These are phyloP conservation scores for Biston stratarius DNA, from an alignment of 2,888 invertebrate genomes.

Conservation along the genomic window DNA sequence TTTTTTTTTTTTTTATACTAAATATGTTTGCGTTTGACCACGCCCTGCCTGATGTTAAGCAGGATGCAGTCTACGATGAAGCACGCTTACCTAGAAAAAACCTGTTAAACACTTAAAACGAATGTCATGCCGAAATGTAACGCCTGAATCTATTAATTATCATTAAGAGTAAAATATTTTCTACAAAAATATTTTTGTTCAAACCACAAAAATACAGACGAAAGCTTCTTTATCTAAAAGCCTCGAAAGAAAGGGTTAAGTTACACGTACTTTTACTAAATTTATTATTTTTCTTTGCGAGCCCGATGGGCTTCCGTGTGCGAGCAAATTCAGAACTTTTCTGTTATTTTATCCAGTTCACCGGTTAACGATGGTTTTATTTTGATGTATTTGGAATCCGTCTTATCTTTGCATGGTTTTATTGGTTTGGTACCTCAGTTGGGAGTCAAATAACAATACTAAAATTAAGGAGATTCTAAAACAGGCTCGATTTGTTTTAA, in stretches of 20 bases:
- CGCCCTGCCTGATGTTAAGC: too few species aligned
- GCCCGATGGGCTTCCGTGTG: conserved; percentile 4
- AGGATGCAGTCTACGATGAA: too few species aligned
- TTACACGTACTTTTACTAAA: conserved; percentile 23
- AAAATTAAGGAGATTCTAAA: not conserved
- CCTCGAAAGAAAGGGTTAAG: conserved; percentile 19
- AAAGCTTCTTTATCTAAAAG: conserved; percentile 10
- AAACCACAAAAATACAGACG: conserved; percentile 14
- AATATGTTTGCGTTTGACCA: too few species aligned
- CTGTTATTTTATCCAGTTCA: conserved; percentile 12
- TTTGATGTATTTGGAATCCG: not conserved
- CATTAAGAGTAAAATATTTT: not conserved
- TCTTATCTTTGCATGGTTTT: not conserved
- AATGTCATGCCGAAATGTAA: too few species aligned
- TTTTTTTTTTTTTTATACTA: too few species aligned
- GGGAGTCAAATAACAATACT: not conserved
- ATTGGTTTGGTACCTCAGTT: not conserved
- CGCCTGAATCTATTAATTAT: too few species aligned
- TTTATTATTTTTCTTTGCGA: conserved; percentile 19
- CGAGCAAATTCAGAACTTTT: conserved; percentile 9
- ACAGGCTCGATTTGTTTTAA: not conserved
- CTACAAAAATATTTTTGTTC: not conserved
- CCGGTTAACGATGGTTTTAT: not conserved
- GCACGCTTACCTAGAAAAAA: too few species aligned
- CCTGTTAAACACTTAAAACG: too few species aligned